Percentiles rank a stretch among this genome's conserved stretches.
phyloP scores from a whole-genome alignment of 2,888 invertebrate species.

The Cephonodes hylas region DNA sequence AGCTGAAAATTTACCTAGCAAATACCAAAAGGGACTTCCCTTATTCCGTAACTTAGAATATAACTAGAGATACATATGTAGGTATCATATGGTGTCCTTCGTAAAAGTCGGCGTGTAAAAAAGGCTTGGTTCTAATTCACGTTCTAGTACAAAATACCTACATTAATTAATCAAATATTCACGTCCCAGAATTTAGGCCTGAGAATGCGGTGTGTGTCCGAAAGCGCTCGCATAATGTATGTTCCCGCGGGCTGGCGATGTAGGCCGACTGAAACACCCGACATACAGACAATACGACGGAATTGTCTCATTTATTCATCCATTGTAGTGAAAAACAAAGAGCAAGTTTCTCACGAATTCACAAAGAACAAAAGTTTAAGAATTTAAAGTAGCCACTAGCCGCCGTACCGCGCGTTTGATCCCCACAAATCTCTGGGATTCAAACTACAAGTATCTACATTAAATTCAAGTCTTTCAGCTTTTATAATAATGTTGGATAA shows the following conservation, averaged over 20 bases:
- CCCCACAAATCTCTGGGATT: background rate
- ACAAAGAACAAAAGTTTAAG: background rate
- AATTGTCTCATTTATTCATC: background rate
- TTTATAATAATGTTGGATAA: too few species aligned
- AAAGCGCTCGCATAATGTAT: background rate
- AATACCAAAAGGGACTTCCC: background rate
- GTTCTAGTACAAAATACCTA: too few species aligned
- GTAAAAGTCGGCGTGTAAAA: too few species aligned
- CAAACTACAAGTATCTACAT: background rate
- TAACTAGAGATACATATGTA: too few species aligned
- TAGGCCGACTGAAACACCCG: background rate
- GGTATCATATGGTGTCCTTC: too few species aligned
- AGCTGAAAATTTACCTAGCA: too few species aligned
- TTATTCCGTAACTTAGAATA: too few species aligned
- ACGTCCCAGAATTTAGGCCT: background rate
- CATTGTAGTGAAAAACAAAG: background rate
- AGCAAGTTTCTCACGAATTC: background rate
- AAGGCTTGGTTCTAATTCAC: too few species aligned
- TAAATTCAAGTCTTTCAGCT: too few species aligned
- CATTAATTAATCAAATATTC: background rate
- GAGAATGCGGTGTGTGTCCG: background rate
- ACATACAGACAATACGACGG: background rate
- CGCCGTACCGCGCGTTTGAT: background rate
- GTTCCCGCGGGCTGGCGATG: background rate
- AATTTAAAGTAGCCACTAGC: constrained; percentile 1